These are phyloP conservation scores for Aquatica leii DNA, from an alignment of 2,888 invertebrate genomes.

Conservation along the genomic window DNA sequence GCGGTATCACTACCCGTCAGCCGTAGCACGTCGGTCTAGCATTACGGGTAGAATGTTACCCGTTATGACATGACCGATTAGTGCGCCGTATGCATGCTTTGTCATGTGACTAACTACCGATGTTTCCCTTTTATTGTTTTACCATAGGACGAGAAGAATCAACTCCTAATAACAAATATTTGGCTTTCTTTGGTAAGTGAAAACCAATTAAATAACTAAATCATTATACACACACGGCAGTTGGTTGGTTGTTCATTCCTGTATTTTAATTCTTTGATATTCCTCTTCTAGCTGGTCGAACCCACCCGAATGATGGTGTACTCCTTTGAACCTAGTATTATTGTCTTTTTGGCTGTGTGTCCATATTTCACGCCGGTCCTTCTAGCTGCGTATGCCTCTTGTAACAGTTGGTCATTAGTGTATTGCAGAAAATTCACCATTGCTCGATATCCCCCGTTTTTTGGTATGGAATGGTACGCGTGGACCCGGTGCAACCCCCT, in stretches of 20 bases:
- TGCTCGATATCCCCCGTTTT: constrained; percentile 41
- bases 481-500: constrained; percentile 30
- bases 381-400: constrained; percentile 52
- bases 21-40: constrained; percentile 42
- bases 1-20: constrained; percentile 23
- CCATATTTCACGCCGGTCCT: constrained; percentile 45
- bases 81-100: constrained; percentile 58
- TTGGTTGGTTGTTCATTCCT: constrained; percentile 52
- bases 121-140: constrained; percentile 79
- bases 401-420: constrained; percentile 54
- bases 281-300: constrained; percentile 52
- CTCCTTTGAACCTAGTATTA: constrained; percentile 48
- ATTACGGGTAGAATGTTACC: constrained; percentile 29
- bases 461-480: constrained; percentile 41
- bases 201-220: constrained; percentile 61
- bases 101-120: constrained; percentile 63
- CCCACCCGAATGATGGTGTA: constrained; percentile 53
- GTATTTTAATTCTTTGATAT: constrained; percentile 48
- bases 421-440: constrained; percentile 49
- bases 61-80: constrained; percentile 43
- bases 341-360: constrained; percentile 45
- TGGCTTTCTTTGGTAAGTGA: constrained; percentile 95
- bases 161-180: constrained; percentile 94
- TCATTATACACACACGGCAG: constrained; percentile 61
- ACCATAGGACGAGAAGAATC: constrained; percentile 94